Base-by-base conservation (phyloP, 2,113 vertebrate genomes). In the Miniopterus natalensis region DNA sequence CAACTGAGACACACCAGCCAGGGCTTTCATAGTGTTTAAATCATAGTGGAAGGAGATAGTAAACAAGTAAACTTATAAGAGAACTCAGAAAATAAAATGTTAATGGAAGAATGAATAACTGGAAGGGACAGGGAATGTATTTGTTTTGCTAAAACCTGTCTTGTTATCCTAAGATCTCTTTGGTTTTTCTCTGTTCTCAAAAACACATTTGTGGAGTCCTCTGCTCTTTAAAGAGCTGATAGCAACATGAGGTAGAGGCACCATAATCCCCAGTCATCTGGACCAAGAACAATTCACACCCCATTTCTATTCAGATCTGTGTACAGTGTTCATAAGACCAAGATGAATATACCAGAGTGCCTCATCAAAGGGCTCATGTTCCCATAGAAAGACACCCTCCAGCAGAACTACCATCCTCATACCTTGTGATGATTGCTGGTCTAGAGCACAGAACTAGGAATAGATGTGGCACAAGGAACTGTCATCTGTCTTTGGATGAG, bases 51-150 rank as follows among this genome's bases (percentile, higher is more conserved):
- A 73, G 12, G 8, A 80, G 40, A 59, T 79, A 88, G 36, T 77
- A 84, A 95, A 84, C 47, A 65, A 88, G 75, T 14, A 83, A 59
- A 53, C 75, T 66, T 59, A 66, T 10, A 81, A 63, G 29, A 93
- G 70, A 79, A 36, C 36, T 73, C n/a, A 80, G 47, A 88, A 93
- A 78, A 75, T 65, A 49, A 90, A 83, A 78, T 63, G 21, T 88
- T 80, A 80, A n/a, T 61, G 27, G 49, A 71, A 51, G 47, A 49
- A 51, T 75, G 42, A 59, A 12, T 92, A 85, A 68, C 25, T 70
- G 59, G 65, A 23, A 40, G 29, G 40, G 21, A 84, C 36, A 71
- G 47, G 1, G n/a, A 59, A 71, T 59, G 10, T 49, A 53, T 51
- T 9, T 23, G 15, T 90, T 93, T 91, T 84, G 78, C 53, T 84